Conservation (phyloP, 2,113 vertebrate species). For the Rostratula benghalensis region DNA sequence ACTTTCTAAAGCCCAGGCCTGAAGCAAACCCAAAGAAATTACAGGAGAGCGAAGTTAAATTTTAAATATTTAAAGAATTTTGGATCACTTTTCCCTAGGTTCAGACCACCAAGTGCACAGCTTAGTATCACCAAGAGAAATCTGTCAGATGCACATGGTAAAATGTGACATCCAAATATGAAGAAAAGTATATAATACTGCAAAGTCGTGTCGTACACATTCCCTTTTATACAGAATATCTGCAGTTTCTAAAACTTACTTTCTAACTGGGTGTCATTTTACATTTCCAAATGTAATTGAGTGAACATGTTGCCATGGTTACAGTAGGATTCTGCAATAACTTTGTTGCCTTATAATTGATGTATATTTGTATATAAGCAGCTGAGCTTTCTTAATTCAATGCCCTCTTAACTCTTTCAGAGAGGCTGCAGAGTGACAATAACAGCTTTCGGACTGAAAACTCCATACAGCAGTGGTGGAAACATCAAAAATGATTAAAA, state of each 20-base stretch:
- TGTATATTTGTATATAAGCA: slow-evolving; percentile 68
- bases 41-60: neutral
- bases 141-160: neutral
- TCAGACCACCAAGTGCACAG: neutral
- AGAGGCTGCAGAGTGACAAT: neutral
- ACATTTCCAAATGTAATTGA: slow-evolving; percentile 69
- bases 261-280: slow-evolving; percentile 69
- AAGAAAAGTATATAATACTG: neutral
- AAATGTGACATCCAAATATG: neutral
- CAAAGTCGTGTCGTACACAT: neutral
- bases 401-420: slow-evolving; percentile 52
- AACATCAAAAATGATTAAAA: slow-evolving; percentile 25
- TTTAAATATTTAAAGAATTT: neutral
- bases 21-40: neutral
- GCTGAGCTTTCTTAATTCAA: slow-evolving; percentile 64
- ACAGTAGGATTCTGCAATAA: slow-evolving; percentile 67
- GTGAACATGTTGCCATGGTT: slow-evolving; percentile 60
- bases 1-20: neutral
- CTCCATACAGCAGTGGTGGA: neutral
- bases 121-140: accelerated
- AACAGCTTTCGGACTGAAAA: slow-evolving; percentile 1
- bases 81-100: neutral
- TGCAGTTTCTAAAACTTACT: slow-evolving; percentile 52
- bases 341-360: slow-evolving; percentile 68
- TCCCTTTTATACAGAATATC: neutral